These are phyloP conservation scores for Pristionchus mayeri DNA, from an alignment of 2,888 invertebrate species.

Conservation along the genomic window DNA sequence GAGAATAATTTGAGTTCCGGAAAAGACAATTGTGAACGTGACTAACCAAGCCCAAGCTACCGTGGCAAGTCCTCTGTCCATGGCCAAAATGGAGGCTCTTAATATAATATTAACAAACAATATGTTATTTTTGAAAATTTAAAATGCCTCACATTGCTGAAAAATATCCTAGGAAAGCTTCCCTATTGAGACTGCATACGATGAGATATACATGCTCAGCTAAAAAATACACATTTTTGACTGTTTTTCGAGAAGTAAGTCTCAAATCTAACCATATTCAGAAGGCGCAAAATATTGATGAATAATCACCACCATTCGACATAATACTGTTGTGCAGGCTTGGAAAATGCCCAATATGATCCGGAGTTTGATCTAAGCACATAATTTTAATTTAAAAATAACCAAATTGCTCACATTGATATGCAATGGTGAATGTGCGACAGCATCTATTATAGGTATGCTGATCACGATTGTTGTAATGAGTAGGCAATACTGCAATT, in stretches of 20 bases:
- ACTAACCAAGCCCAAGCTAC: background rate
- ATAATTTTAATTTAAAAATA: background rate
- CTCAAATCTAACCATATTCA: background rate
- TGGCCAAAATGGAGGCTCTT: background rate
- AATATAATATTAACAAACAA: background rate
- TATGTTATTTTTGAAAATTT: background rate
- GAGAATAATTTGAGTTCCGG: no score
- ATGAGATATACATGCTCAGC: background rate
- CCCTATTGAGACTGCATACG: background rate
- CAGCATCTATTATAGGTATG: background rate
- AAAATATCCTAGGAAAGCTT: background rate
- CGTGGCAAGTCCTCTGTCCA: background rate
- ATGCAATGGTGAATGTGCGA: background rate
- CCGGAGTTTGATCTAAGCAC: background rate
- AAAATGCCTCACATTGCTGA: background rate
- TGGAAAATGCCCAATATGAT: background rate
- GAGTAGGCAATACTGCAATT: background rate
- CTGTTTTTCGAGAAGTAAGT: background rate
- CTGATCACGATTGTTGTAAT: background rate
- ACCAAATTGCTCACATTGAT: background rate
- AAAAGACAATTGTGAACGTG: no score
- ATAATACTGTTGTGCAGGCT: background rate
- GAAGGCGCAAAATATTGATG: background rate
- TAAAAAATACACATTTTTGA: background rate
- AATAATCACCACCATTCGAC: background rate